Evolutionary conservation across 2,113 vertebrate genomes (phyloP), one percentile per base, ranked within the genome.

Genomic region (Phylloscopus trochilus): DNA sequence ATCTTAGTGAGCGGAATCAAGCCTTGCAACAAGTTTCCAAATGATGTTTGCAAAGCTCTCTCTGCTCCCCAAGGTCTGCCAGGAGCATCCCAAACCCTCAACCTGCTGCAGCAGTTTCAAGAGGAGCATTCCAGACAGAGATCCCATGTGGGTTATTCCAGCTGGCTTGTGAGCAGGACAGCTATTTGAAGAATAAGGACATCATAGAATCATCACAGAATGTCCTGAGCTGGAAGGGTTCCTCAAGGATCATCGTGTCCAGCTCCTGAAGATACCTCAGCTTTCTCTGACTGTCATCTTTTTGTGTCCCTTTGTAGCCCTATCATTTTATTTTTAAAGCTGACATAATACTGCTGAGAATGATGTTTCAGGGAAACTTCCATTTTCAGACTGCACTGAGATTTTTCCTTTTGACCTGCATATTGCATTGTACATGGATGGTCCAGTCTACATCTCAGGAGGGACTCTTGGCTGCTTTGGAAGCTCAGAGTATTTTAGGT

Each of bases 261-360:
- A 49, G 3, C 18, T 60, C 47, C 47, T 83, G 47, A 37, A 19
- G 58, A 41, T 35, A 1, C 3, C 56, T 43, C 33, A 51, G 0
- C 23, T 87, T 89, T 46, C 68, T 70, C n/a, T 58, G 30, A 19
- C 9, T 75, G 12, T 15, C n/a, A 37, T 31, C 15, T 60, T 76
- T 58, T 56, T 37, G 18, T 37, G 15, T 59, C 37, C 17, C 7
- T 9, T 60, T 80, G 24, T 31, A 80, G 58, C 14, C 8, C 6
- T 69, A 10, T 13, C 2, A 7, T 24, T 20, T 9, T 53, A 13
- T 24, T 21, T 26, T 79, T 53, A 1, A 14, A 47, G 22, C 0
- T 82, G 44, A 28, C 26, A 2, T 53, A 60, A 16, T 55, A 62
- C 21, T 69, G 13, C 67, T 49, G 47, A 70, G 49, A 62, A 55